Conservation (phyloP, 2,797 vertebrate genomes). For the Simalia tracyae region DNA sequence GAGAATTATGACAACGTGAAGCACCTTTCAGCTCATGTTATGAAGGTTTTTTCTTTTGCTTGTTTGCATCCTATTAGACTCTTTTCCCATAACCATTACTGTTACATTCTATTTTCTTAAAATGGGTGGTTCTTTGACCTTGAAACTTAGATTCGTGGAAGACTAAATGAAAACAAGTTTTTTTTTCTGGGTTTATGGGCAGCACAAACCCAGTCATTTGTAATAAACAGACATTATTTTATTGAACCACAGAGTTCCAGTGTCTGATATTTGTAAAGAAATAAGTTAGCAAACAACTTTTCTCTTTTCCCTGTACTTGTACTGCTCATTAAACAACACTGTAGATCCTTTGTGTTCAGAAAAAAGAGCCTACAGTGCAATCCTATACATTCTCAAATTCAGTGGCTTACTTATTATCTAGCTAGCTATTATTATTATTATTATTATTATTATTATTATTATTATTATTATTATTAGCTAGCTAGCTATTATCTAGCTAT, state of each 20-base stretch:
- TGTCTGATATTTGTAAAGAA: neutral
- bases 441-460: too few species aligned
- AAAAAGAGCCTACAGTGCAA: neutral
- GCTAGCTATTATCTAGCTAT: neutral
- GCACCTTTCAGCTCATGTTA: neutral
- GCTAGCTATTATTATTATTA: too few species aligned
- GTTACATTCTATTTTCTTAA: neutral
- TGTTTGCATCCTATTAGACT: neutral
- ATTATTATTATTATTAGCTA: too few species aligned
- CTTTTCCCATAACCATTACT: conserved; percentile 26
- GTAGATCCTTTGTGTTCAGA: neutral
- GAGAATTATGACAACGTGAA: conserved; percentile 11
- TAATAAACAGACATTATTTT: neutral
- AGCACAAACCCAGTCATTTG: conserved; percentile 7
- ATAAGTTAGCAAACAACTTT: neutral
- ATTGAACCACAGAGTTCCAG: neutral
- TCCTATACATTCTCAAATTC: neutral
- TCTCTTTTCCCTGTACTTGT: neutral
- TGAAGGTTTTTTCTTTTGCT: conserved; percentile 21
- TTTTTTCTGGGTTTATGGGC: conserved; percentile 21
- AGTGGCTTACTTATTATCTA: neutral
- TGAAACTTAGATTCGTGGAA: neutral
- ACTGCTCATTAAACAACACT: neutral
- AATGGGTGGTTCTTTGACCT: neutral
- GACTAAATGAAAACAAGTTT: conserved; percentile 9